Evolutionary conservation across 2,888 invertebrate genomes (phyloP).

Genomic region (Andrena hattorfiana): DNA sequence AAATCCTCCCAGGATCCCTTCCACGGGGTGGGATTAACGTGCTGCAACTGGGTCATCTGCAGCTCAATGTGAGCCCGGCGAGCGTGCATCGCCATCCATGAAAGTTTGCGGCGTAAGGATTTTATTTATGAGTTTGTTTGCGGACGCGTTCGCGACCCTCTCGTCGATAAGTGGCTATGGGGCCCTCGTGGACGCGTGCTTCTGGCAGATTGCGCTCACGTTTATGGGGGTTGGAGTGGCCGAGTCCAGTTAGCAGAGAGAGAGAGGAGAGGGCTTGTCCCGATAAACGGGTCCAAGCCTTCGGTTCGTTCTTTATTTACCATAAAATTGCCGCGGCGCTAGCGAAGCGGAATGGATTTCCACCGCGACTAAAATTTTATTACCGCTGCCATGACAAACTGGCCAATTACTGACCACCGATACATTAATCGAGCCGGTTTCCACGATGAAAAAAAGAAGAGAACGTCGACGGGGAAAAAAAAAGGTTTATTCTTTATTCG

Average conservation of each 20-base stretch:
- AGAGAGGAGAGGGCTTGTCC: constrained; percentile 33
- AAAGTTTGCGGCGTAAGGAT: constrained; percentile 53
- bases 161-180: constrained; percentile 74
- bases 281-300: constrained; percentile 55
- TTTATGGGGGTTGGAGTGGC: constrained; percentile 53
- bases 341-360: constrained; percentile 37
- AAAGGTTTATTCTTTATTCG: constrained; percentile 51
- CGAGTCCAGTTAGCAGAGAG: constrained; percentile 14
- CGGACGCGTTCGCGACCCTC: constrained; percentile 65
- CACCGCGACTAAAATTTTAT: constrained; percentile 52
- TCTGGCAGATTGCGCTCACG: constrained; percentile 73
- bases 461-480: background rate
- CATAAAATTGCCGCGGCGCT: constrained; percentile 47
- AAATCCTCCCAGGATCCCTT: constrained; percentile 35
- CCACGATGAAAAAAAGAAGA: background rate
- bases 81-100: constrained; percentile 41
- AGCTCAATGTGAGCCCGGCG: constrained; percentile 35
- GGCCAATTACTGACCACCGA: constrained; percentile 48
- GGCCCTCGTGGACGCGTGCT: constrained; percentile 65
- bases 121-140: constrained; percentile 79
- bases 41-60: constrained; percentile 60
- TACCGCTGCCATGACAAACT: constrained; percentile 47
- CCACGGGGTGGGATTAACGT: constrained; percentile 32
- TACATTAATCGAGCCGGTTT: constrained; percentile 43
- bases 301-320: constrained; percentile 56